Conservation (phyloP, 2,888 invertebrate genomes). For the Drosophila ochracea region DNA sequence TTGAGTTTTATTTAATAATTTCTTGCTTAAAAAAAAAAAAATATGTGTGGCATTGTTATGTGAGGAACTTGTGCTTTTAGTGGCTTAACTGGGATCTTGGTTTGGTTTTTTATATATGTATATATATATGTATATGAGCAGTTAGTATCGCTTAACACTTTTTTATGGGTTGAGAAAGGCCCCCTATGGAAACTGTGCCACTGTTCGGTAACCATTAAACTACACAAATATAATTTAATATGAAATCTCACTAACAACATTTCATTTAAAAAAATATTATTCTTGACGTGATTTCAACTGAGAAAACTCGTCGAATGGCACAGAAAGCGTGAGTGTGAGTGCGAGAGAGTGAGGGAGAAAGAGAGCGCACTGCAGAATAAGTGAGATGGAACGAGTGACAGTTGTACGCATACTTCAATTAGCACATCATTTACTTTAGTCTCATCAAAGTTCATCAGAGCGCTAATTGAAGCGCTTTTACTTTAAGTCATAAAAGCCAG, state of each 20-base stretch:
- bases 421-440: slow-evolving; percentile 73
- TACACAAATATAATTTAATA: slow-evolving; percentile 15
- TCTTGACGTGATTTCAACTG: slow-evolving; percentile 54
- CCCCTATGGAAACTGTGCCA: slow-evolving; percentile 1
- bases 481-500: slow-evolving; percentile 65
- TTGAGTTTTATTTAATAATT: not conserved
- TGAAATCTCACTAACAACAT: slow-evolving; percentile 29
- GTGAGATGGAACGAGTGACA: slow-evolving; percentile 10
- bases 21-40: not conserved
- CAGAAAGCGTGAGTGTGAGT: not conserved
- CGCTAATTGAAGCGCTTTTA: slow-evolving; percentile 75
- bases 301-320: not conserved
- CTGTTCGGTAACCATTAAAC: slow-evolving; percentile 7
- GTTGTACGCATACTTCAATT: slow-evolving; percentile 66
- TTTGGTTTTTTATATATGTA: too few species aligned
- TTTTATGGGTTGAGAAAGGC: not conserved
- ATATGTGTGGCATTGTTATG: not conserved
- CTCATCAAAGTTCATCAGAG: slow-evolving; percentile 75
- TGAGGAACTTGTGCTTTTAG: not conserved
- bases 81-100: not conserved
- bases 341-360: slow-evolving; percentile 6
- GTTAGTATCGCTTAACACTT: not conserved
- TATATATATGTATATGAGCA: too few species aligned
- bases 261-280: slow-evolving; percentile 34
- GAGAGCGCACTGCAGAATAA: not conserved